phyloP scores from a whole-genome alignment of 2,113 vertebrate genomes.

The Peromyscus californicus region DNA sequence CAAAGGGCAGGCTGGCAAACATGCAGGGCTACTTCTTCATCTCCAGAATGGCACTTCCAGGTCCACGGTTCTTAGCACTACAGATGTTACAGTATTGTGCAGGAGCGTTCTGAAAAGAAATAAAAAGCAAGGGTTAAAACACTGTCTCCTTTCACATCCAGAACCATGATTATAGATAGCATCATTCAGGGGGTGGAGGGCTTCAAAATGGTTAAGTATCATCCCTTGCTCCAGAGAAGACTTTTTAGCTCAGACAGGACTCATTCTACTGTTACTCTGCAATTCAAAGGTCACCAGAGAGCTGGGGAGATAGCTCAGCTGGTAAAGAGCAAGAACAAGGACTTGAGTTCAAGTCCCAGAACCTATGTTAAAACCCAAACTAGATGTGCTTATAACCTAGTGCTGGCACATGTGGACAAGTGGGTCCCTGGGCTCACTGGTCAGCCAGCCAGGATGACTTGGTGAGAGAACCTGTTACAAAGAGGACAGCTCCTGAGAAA shows the following conservation, averaged over 20 bases:
- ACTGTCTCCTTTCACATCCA: background rate
- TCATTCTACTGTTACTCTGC: background rate
- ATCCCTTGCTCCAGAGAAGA: background rate
- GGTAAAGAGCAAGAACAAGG: background rate
- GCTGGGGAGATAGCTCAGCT: background rate
- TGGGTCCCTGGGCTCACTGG: background rate
- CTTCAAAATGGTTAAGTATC: background rate
- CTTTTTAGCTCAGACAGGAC: background rate
- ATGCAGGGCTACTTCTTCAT: conserved; percentile 88
- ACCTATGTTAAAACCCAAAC: background rate
- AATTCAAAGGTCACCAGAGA: too few species aligned
- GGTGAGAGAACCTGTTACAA: background rate
- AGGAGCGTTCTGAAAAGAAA: conserved; percentile 88
- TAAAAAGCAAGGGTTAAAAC: background rate
- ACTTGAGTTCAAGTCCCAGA: background rate
- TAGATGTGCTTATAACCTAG: background rate
- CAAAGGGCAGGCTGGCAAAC: fast-evolving
- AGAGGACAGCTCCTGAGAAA: background rate
- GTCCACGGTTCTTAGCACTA: conserved; percentile 95
- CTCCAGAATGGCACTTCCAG: conserved; percentile 94
- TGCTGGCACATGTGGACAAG: too few species aligned
- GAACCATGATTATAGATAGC: background rate
- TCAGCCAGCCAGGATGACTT: too few species aligned
- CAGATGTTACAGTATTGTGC: conserved; percentile 98
- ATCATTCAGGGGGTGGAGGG: fast-evolving